These are phyloP conservation scores for Lymantria dispar DNA, from an alignment of 2,888 invertebrate species.

Conservation along the genomic window DNA sequence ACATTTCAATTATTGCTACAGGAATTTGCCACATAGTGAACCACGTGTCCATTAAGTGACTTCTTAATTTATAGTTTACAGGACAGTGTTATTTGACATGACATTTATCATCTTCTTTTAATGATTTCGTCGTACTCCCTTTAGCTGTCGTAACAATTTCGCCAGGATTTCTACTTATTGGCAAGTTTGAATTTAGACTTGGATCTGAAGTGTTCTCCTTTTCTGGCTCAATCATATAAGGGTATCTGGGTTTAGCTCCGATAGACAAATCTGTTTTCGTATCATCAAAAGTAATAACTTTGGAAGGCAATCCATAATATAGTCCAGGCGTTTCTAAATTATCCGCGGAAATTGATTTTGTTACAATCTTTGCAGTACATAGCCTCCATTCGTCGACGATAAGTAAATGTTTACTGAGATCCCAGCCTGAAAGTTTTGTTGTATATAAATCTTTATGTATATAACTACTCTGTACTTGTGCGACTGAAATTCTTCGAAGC, in stretches of 20 bases:
- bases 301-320: background rate
- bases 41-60: too few species aligned
- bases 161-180: background rate
- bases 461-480: too few species aligned
- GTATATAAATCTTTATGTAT: too few species aligned
- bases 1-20: too few species aligned
- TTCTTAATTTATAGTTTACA: too few species aligned
- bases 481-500: too few species aligned
- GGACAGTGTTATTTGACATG: too few species aligned
- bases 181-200: background rate
- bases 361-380: constrained; percentile 13
- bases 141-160: too few species aligned
- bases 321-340: background rate
- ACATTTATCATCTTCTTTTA: too few species aligned
- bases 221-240: constrained; percentile 21
- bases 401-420: constrained; percentile 79
- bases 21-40: too few species aligned
- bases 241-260: background rate
- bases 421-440: constrained; percentile 78
- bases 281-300: constrained; percentile 5
- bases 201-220: background rate
- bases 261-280: background rate
- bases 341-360: constrained; percentile 12
- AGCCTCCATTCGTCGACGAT: constrained; percentile 83
- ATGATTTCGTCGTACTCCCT: too few species aligned